Base-by-base conservation (phyloP, 1,140 invertebrate species). In the Apocrypta bakeri region DNA sequence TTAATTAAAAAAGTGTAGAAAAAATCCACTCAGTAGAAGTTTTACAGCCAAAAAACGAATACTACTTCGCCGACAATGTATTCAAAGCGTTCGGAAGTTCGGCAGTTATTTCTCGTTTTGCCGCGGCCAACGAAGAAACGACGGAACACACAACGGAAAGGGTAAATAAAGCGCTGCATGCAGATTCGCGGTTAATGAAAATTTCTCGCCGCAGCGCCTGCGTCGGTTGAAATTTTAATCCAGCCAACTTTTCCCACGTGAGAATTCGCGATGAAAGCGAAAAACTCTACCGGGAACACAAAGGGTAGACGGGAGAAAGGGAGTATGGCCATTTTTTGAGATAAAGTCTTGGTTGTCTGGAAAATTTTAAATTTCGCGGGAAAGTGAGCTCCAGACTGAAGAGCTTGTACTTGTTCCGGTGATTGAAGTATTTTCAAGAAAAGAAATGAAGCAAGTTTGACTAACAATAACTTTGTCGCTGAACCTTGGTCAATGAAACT, bases 181-280 rank as follows among this genome's bases (percentile, higher is more conserved):
- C 37, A 78, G 63, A 78, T 68, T 78, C 63, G 75, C 63, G 33
- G 75, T 78, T 78, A 78, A 78, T 78, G 63, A 78, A 78, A 78
- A 68, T 68, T 66, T 78, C 63, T 68, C 75, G 37, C 33, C 63
- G 11, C 31, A 42, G 25, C 27, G 31, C 29, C 37, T n/a, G 48
- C 21, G 48, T 56, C 48, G 48, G 8, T 25, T 78, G 33, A 78
- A 68, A 78, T 78, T 78, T 68, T 78, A 78, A 68, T 78, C 75
- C 63, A 9, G 25, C 24, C 7, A 78, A 68, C 63, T 68, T 78
- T 69, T 71, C 24, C 25, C 14, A 48, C 1, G 40, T 27, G 37
- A 74, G 25, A n/a, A 29, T 40, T 11, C 12, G 37, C 72, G 24
- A 66, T 24, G 29, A 74, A 74, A 74, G 37, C 25, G 29, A 31